Evolutionary conservation across 2,113 vertebrate species (phyloP).

Genomic region (Panurus biarmicus): DNA sequence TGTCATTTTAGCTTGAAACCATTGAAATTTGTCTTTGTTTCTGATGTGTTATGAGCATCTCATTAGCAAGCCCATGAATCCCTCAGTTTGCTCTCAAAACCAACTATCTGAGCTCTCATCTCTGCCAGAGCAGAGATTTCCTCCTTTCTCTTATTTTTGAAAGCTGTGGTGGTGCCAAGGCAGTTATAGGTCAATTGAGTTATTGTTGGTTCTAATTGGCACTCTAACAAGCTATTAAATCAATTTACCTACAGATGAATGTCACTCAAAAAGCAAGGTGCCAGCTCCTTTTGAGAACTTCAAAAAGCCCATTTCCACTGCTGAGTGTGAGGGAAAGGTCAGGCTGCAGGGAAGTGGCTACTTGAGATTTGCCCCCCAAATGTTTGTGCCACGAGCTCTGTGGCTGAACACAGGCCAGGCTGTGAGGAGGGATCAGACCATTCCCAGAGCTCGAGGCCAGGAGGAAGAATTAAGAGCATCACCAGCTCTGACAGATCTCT

Average conservation of each 20-base stretch:
- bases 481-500: neutral
- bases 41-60: conserved; percentile 43
- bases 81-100: conserved; percentile 25
- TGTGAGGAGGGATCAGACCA: neutral
- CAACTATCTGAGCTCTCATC: conserved; percentile 26
- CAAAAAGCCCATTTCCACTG: neutral
- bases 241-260: conserved; percentile 55
- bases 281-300: conserved; percentile 22
- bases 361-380: neutral
- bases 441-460: neutral
- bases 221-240: conserved; percentile 59
- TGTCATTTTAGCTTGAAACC: conserved; percentile 50
- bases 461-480: neutral
- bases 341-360: neutral
- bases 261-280: conserved; percentile 55
- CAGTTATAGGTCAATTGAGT: conserved; percentile 63
- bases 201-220: conserved; percentile 63
- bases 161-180: conserved; percentile 42
- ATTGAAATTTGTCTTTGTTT: conserved; percentile 52
- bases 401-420: neutral
- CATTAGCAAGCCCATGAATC: conserved; percentile 37
- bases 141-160: conserved; percentile 32
- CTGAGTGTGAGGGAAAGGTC: neutral
- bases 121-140: conserved; percentile 18
- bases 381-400: neutral